Base-by-base conservation (phyloP, 2,888 invertebrate species). In the Anthophora plumipes region DNA sequence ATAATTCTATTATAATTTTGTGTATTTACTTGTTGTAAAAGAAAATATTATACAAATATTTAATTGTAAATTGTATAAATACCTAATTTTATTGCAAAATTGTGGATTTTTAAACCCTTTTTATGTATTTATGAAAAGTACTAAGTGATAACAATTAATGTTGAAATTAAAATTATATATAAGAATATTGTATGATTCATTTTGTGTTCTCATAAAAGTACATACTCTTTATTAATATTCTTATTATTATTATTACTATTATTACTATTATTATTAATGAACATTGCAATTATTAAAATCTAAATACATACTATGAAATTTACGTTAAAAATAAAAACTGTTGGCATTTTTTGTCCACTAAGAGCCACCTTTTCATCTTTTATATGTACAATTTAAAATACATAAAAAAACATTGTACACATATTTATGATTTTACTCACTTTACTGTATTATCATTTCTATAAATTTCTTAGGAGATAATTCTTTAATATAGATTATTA, bases 371-470 rank as follows among this genome's bases (percentile, higher is more conserved):
- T n/a, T n/a, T 68, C 60, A 60, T 69, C 43, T 37, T 17, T 55
- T 25, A 31, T 73, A 80, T 78, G 31, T 80, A 80, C 64, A 64
- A 78, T 69, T 80, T 69, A 31, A 57, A 71, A 63, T 72, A 77
- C 54, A 78, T 31, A 52, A 46, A n/a, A 20, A 71, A 61, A 68
- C 17, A 14, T 17, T 50, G 25, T 61, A 46, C 67, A 71, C 22
- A 78, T 64, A 59, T 46, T 68, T 66, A 39, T 63, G 59, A 39
- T 20, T 57, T 37, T 41, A 25, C 20, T 54, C 14, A 14, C 20
- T 69, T 52, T 50, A 55, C 54, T 41, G 22, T 54, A 50, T 77
- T 67, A 61, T 64, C n/a, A 68, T 11, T 39, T 39, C 61, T 57
- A 20, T 17, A 61, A 74, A 43, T 25, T 50, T 68, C 20, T 67